phyloP scores from a whole-genome alignment of 2,113 vertebrate genomes.

The Patagioenas fasciata region DNA sequence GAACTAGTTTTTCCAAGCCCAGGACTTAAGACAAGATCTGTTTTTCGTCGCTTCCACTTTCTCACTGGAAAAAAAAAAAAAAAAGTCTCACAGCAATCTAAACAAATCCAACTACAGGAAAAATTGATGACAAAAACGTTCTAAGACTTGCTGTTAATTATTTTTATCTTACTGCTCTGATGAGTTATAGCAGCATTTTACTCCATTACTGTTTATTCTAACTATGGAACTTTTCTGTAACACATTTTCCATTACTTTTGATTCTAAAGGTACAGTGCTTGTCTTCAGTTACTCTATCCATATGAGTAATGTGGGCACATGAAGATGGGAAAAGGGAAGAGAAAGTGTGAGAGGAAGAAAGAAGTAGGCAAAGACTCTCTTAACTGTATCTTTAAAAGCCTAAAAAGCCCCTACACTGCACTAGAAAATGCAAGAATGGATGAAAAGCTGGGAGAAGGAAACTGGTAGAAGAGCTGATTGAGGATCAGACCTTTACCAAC shows the following conservation, averaged over 20 bases:
- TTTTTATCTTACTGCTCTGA: not conserved
- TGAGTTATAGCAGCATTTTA: not conserved
- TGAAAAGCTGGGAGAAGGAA: not conserved
- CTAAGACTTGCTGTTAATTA: not conserved
- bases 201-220: not conserved
- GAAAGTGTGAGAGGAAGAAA: not conserved
- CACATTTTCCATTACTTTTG: not conserved
- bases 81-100: not conserved
- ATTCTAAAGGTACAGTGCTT: not conserved
- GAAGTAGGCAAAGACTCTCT: not conserved
- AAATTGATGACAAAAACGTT: not conserved
- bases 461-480: not conserved
- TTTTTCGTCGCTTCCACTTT: not conserved
- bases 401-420: not conserved
- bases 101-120: not conserved
- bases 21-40: not conserved
- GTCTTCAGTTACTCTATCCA: not conserved
- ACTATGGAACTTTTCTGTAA: not conserved
- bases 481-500: not conserved
- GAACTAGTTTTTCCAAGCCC: not conserved
- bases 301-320: not conserved
- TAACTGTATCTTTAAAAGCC: not conserved
- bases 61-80: not conserved
- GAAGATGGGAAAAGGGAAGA: not conserved
- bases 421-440: not conserved